A percentile compares a stretch with the other conserved stretches of the same genome.
Conservation (phyloP, 1,140 invertebrate genomes). For the Cyclina sinensis region DNA sequence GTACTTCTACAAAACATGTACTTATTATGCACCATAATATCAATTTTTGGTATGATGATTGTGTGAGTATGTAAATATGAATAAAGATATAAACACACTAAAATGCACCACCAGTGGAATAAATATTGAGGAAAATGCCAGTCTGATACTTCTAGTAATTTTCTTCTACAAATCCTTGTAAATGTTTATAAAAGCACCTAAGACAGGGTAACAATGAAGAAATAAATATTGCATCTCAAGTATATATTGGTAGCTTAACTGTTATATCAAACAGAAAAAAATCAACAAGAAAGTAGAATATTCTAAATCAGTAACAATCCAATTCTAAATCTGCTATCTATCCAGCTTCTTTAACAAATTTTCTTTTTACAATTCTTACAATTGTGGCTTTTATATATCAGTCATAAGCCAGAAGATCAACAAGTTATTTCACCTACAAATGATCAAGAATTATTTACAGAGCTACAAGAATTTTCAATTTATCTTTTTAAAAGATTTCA, state of each 20-base stretch:
- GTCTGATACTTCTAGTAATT: too few relatives aligned
- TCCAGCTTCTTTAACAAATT: too few relatives aligned
- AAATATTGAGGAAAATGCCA: too few relatives aligned
- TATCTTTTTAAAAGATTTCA: too few relatives aligned
- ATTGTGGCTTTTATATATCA: background rate
- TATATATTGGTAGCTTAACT: background rate
- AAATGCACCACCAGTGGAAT: too few relatives aligned
- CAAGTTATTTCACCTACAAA: too few relatives aligned
- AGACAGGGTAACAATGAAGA: background rate
- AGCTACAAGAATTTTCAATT: too few relatives aligned
- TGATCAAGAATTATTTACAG: too few relatives aligned
- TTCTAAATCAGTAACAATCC: background rate
- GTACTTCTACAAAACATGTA: background rate
- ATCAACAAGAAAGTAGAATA: background rate
- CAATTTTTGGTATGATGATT: background rate
- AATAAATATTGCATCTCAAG: background rate
- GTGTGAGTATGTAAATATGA: too few relatives aligned
- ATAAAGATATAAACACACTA: too few relatives aligned
- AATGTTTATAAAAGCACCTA: background rate
- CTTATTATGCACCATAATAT: slow-evolving; percentile 16
- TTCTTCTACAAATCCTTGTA: too few relatives aligned
- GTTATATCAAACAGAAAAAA: background rate
- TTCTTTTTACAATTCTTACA: too few relatives aligned
- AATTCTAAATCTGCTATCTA: background rate
- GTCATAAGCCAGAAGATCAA: background rate